phyloP scores from a whole-genome alignment of 2,888 invertebrate genomes.

The Tenthredo amoena region DNA sequence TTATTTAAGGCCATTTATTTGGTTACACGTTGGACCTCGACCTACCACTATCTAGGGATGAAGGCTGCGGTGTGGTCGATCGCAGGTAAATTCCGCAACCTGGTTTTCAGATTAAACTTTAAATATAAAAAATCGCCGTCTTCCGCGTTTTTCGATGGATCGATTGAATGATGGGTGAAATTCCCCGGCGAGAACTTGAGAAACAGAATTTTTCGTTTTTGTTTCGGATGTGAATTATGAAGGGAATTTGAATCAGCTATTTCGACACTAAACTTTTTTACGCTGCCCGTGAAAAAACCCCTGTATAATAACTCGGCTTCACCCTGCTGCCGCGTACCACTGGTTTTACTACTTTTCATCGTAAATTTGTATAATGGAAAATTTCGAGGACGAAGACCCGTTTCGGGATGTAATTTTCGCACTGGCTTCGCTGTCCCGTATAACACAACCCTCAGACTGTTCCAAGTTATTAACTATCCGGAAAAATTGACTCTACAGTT shows the following conservation, averaged over 20 bases:
- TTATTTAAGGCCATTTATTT: conserved; percentile 43
- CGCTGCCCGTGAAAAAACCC: not conserved
- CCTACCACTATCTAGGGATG: not conserved
- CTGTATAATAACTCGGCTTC: not conserved
- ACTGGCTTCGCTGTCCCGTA: not conserved
- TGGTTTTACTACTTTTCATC: conserved; percentile 18
- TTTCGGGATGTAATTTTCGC: not conserved
- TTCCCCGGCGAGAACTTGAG: not conserved
- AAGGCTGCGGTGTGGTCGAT: conserved; percentile 19
- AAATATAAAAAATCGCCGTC: not conserved
- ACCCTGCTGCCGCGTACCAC: not conserved
- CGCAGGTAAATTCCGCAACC: not conserved
- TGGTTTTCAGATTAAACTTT: not conserved
- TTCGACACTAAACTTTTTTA: not conserved
- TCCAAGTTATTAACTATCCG: not conserved
- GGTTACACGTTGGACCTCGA: conserved; percentile 25
- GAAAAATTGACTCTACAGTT: too few species aligned
- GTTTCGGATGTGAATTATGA: not conserved
- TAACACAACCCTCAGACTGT: not conserved
- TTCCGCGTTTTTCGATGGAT: not conserved
- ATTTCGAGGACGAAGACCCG: not conserved
- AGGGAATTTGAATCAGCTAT: not conserved
- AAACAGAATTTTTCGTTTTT: not conserved
- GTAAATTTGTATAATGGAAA: conserved; percentile 29
- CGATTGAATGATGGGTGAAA: not conserved